These are phyloP conservation scores for Acromyrmex charruanus DNA, from an alignment of 1,140 invertebrate species.

Conservation along the genomic window DNA sequence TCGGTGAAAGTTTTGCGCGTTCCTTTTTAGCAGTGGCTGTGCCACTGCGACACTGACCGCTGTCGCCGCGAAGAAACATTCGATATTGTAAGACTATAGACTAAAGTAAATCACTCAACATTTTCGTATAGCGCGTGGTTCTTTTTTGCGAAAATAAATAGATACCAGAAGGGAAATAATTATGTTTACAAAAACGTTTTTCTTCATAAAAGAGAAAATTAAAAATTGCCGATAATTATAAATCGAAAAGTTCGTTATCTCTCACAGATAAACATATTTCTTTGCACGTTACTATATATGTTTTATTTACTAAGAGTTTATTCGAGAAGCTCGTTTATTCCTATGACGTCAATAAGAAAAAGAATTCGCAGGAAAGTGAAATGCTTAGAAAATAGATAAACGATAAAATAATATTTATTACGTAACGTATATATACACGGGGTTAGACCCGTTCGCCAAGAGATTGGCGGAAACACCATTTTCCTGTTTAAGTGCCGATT, in stretches of 20 bases:
- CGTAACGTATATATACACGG: constrained; percentile 11
- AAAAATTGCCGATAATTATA: background rate
- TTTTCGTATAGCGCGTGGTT: background rate
- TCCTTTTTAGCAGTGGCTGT: constrained; percentile 63
- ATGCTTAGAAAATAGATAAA: constrained; percentile 6
- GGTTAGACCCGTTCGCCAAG: background rate
- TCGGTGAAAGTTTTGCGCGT: constrained; percentile 72
- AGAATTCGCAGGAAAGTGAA: background rate
- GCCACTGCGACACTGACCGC: constrained; percentile 50
- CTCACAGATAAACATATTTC: background rate
- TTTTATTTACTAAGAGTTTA: background rate
- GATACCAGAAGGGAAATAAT: too few relatives aligned
- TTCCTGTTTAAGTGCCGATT: constrained; percentile 54
- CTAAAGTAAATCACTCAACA: constrained; percentile 1
- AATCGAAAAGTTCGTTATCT: background rate
- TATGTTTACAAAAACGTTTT: background rate
- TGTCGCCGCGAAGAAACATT: constrained; percentile 13
- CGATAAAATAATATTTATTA: constrained; percentile 32
- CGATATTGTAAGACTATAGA: background rate
- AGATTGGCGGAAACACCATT: constrained; percentile 48
- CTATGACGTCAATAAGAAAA: background rate
- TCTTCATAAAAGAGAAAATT: constrained; percentile 1
- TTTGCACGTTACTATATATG: too few relatives aligned
- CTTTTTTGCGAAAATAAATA: background rate
- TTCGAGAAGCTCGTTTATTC: background rate